These are phyloP conservation scores for Alca torda DNA, from an alignment of 2,797 vertebrate species.

Conservation along the genomic window DNA sequence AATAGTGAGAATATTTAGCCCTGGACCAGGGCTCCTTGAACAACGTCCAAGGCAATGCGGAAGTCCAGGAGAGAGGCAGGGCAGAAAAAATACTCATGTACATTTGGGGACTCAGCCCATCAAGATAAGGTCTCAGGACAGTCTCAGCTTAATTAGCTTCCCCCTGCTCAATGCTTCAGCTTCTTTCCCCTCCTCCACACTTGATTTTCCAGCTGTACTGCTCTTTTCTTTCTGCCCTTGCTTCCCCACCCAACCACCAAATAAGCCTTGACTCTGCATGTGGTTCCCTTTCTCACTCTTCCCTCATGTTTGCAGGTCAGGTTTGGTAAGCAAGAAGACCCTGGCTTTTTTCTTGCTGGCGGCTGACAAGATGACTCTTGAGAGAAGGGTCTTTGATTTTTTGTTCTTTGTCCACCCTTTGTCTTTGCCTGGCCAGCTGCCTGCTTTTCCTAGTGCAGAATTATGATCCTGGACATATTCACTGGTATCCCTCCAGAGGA, in stretches of 20 bases:
- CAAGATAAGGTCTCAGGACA: conserved; percentile 33
- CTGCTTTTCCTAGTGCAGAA: not conserved
- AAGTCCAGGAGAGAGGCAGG: not conserved
- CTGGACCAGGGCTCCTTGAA: not conserved
- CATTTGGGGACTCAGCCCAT: conserved; percentile 20
- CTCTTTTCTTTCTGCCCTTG: conserved; percentile 9
- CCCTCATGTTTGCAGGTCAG: not conserved
- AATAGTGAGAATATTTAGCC: not conserved
- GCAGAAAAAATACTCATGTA: not conserved
- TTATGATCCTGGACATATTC: not conserved
- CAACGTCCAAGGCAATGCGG: not conserved
- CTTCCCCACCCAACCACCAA: conserved; percentile 46
- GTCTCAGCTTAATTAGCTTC: conserved; percentile 33
- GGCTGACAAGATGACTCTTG: not conserved
- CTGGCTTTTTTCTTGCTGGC: not conserved
- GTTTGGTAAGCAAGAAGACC: not conserved
- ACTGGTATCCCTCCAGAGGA: not conserved
- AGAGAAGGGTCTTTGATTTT: not conserved
- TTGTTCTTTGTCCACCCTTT: not conserved
- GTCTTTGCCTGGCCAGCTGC: not conserved
- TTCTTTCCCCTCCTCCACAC: conserved; percentile 46
- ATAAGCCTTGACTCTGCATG: not conserved
- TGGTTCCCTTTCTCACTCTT: not conserved
- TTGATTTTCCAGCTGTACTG: conserved; percentile 50
- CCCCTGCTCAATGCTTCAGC: not conserved